Evolutionary conservation across 1,140 invertebrate species (phyloP), one percentile per base, ranked within the genome.

Genomic region (Lethrus apterus): DNA sequence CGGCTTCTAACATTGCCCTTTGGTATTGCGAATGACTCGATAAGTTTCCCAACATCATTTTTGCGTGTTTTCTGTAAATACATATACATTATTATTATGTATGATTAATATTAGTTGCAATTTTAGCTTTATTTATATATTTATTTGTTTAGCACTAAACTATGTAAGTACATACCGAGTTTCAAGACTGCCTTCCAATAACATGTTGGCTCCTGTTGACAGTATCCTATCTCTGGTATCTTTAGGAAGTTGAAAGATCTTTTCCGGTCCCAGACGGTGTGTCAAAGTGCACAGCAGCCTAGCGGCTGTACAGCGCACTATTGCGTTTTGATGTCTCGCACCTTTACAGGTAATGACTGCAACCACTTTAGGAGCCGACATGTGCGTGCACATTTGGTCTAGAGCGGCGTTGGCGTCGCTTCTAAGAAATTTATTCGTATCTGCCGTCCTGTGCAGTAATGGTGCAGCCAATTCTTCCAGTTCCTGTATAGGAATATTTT

Each of bases 401-500:
- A 98, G 60, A 14, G 91, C 86, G n/a, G 74, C 70, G 11, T 87
- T 84, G 8, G 89, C 84, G 66, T 96, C 93, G 11, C 83, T 84
- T 26, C 91, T 73, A 17, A 97, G 73, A 63, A 97, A 98, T 55
- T 83, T 83, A 65, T 94, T 95, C 1, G 89, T 94, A 61, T 97
- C 93, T 0, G 89, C 88, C 26, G 87, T 88, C 55, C 92, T 82
- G 49, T 88, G 81, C 11, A 98, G 68, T 17, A 98, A 66, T 4
- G 84, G 78, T 14, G 76, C 78, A 0, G 81, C 80, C 44, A 92
- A 77, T 54, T 91, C 87, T 58, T 97, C 93, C 13, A 90, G 66
- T 66, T 97, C 93, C 71, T 89, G 62, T 29, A n/a, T n/a, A n/a
- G n/a, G n/a, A n/a, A n/a, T n/a, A n/a, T n/a, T n/a, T n/a, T n/a